phyloP scores from a whole-genome alignment of 1,140 invertebrate genomes.

The Odontomachus brunneus region DNA sequence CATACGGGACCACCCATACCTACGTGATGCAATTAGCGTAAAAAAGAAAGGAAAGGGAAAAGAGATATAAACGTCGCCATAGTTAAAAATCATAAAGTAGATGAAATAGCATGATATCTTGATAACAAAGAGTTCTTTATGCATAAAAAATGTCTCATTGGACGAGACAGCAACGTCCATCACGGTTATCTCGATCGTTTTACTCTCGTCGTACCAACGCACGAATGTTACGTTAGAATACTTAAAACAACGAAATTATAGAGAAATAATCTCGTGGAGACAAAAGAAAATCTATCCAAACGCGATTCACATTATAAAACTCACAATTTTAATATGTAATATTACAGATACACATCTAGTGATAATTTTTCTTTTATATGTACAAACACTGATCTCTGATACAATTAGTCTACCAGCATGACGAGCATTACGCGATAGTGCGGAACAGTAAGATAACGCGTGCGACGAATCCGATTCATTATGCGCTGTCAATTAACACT shows the following conservation, averaged over 20 bases:
- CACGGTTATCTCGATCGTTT: neutral
- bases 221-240: too few relatives aligned
- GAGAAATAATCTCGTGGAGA: neutral
- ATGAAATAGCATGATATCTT: neutral
- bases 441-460: neutral
- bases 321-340: neutral
- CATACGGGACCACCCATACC: conserved; percentile 43
- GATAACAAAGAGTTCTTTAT: conserved; percentile 37
- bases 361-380: neutral
- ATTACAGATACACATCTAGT: neutral
- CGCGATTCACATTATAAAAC: neutral
- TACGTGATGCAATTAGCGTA: conserved; percentile 42
- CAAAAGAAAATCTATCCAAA: conserved; percentile 4
- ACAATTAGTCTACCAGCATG: neutral
- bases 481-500: conserved; percentile 15
- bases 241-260: neutral
- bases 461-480: conserved; percentile 2
- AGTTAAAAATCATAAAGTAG: conserved; percentile 27
- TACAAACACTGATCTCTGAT: neutral
- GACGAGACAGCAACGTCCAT: neutral
- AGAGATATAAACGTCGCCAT: conserved; percentile 1
- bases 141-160: conserved; percentile 10
- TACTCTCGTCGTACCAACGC: neutral
- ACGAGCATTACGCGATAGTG: neutral
- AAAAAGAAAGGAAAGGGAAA: neutral